Conservation (phyloP, 1,140 invertebrate genomes). For the Mizuhopecten yessoensis region DNA sequence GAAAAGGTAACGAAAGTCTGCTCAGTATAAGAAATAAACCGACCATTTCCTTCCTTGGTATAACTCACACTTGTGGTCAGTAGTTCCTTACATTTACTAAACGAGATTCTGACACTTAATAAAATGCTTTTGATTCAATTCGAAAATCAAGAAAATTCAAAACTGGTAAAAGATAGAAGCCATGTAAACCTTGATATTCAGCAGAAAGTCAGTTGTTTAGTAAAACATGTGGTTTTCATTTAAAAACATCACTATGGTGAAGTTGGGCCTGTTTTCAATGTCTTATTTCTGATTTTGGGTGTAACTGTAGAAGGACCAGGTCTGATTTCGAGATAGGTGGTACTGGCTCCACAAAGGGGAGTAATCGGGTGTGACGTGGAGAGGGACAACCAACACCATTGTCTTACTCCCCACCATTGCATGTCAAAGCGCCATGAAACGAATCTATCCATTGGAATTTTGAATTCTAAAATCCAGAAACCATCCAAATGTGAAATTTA, state of each 20-base stretch:
- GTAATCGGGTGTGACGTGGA: background rate
- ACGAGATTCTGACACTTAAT: background rate
- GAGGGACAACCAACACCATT: constrained; percentile 23
- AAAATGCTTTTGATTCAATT: background rate
- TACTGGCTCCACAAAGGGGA: constrained; percentile 22
- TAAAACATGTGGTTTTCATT: background rate
- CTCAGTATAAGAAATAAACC: background rate
- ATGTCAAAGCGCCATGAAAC: background rate
- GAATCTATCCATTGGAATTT: constrained; percentile 38
- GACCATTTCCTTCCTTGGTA: background rate
- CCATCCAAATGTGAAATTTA: constrained; percentile 21
- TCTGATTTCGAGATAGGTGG: background rate
- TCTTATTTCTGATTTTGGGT: background rate
- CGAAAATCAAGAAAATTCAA: background rate
- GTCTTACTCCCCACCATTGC: constrained; percentile 1
- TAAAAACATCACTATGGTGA: background rate
- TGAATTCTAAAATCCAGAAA: constrained; percentile 7
- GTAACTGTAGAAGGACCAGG: background rate
- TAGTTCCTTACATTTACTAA: background rate
- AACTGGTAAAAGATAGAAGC: too few species aligned
- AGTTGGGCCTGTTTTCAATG: background rate
- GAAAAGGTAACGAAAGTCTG: too few species aligned
- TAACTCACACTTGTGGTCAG: background rate
- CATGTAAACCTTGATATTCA: background rate
- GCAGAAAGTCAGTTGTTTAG: background rate